A percentile compares a stretch with the other conserved stretches of the same genome.
These are phyloP conservation scores for Temnothorax longispinosus DNA, from an alignment of 1,140 invertebrate species.

Conservation along the genomic window DNA sequence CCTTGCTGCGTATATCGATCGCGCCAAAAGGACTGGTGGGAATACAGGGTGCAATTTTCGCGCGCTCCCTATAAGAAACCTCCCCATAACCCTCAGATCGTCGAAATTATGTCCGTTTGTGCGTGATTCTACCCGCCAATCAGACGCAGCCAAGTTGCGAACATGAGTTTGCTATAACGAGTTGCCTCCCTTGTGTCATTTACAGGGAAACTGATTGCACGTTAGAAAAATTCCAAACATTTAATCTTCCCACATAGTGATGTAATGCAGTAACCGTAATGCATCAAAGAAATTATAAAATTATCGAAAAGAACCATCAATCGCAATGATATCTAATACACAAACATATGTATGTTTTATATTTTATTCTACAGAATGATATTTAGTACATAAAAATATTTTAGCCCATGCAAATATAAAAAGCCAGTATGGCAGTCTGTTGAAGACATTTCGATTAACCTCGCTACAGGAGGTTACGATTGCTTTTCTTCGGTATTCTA, in stretches of 20 bases:
- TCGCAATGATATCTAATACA: neutral
- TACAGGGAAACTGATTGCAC: constrained; percentile 30
- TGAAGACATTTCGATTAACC: constrained; percentile 85
- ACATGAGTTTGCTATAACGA: constrained; percentile 78
- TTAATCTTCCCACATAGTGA: neutral
- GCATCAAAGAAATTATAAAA: neutral
- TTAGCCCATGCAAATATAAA: constrained; percentile 59
- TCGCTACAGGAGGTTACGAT: constrained; percentile 73
- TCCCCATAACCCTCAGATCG: constrained; percentile 65
- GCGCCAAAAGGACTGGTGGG: constrained; percentile 69
- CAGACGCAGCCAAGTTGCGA: constrained; percentile 68
- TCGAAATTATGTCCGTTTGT: constrained; percentile 83
- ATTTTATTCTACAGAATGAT: neutral
- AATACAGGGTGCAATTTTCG: constrained; percentile 80
- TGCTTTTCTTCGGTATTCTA: constrained; percentile 58
- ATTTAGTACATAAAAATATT: constrained; percentile 34
- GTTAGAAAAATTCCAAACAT: constrained; percentile 11
- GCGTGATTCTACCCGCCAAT: constrained; percentile 77
- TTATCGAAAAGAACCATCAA: neutral
- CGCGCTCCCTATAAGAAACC: constrained; percentile 68
- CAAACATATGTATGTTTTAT: neutral
- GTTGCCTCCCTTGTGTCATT: constrained; percentile 58
- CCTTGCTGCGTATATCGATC: constrained; percentile 75
- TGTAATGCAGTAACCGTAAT: neutral
- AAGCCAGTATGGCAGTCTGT: constrained; percentile 77